Evolutionary conservation across 2,888 invertebrate species (phyloP).

Genomic region (Callyntrura sp.): DNA sequence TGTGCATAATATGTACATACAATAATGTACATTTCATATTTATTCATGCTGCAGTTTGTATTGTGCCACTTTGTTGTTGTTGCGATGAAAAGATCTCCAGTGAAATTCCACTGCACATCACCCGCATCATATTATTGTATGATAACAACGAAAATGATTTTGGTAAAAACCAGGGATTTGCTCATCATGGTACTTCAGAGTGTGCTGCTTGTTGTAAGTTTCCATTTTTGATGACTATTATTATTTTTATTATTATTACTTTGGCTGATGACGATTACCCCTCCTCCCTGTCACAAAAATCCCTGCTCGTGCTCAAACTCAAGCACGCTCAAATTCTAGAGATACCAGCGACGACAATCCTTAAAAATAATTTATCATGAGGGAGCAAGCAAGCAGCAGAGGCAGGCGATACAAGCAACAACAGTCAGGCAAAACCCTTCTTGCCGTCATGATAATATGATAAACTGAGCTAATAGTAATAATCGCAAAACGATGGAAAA

Average conservation of each 20-base stretch:
- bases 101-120: constrained; percentile 44
- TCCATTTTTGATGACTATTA: constrained; percentile 35
- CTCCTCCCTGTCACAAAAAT: constrained; percentile 48
- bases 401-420: too few relatives aligned
- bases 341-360: not conserved
- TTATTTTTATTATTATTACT: constrained; percentile 1
- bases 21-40: too few relatives aligned
- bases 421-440: not conserved
- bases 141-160: constrained; percentile 5
- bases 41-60: not conserved
- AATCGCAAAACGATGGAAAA: constrained; percentile 51
- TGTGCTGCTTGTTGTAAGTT: not conserved
- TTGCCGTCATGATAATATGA: constrained; percentile 33
- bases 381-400: not conserved
- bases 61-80: not conserved
- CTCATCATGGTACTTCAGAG: constrained; percentile 52
- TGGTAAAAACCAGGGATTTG: constrained; percentile 42
- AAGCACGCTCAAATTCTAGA: not conserved
- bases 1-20: not conserved
- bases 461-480: constrained; percentile 37
- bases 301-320: constrained; percentile 55
- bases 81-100: constrained; percentile 11
- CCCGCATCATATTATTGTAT: constrained; percentile 8
- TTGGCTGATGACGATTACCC: constrained; percentile 26
- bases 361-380: constrained; percentile 18